Percentiles rank a stretch among this genome's conserved stretches.
phyloP scores from a whole-genome alignment of 2,888 invertebrate genomes.

The Lysandra bellargus region DNA sequence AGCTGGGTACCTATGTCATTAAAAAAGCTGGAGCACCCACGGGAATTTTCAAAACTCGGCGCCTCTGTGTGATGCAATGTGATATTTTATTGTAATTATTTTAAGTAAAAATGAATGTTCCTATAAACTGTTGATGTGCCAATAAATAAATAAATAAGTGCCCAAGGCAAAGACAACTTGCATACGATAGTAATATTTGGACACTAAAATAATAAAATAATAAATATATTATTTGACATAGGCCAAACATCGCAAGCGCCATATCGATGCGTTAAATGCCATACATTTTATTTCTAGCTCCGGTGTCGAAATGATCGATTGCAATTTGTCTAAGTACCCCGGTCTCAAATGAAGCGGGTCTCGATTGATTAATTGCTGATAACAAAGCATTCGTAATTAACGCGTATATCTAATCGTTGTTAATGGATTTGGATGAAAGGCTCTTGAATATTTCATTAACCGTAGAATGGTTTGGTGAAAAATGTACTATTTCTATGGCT shows the following conservation, averaged over 20 bases:
- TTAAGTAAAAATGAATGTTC: no score
- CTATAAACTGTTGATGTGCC: no score
- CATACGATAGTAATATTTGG: no score
- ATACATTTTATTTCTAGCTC: neutral
- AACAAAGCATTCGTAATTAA: constrained; percentile 34
- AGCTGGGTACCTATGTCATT: no score
- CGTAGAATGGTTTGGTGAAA: neutral
- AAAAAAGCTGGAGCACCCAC: no score
- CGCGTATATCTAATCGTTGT: constrained; percentile 35
- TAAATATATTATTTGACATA: no score
- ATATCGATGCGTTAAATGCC: neutral
- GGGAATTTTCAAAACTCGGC: no score
- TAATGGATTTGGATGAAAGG: constrained; percentile 32
- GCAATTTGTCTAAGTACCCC: neutral
- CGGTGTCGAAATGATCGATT: neutral
- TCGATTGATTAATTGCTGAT: constrained; percentile 33
- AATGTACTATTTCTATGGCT: neutral
- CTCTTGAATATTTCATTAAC: constrained; percentile 1
- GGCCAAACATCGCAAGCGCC: neutral
- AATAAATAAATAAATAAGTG: no score
- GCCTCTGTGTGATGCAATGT: no score
- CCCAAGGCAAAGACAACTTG: no score
- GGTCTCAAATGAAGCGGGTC: constrained; percentile 29
- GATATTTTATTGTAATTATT: no score
- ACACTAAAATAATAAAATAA: no score